Base-by-base conservation (phyloP, 2,113 vertebrate genomes). In the Ardeotis arabs region DNA sequence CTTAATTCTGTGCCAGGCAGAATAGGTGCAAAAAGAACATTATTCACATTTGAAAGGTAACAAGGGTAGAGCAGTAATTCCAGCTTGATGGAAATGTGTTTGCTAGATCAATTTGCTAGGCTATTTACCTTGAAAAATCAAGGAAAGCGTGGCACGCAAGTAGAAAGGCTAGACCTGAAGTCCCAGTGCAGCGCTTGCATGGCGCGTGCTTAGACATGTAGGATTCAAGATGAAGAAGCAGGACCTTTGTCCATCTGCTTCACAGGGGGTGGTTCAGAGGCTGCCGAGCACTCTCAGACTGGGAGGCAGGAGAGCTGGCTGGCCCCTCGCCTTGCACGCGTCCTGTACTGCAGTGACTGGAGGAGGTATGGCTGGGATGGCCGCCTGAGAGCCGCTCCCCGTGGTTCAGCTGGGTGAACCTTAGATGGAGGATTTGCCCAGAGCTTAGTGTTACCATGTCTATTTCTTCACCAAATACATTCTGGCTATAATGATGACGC, bases 291-390 rank as follows among this genome's bases (percentile, higher is more conserved):
- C n/a, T 23, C 0, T 2, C 12, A 15, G 66, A 14, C 25, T 25
- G 12, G 4, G 62, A 14, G 68, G 58, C 44, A 56, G 78, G 37
- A 47, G 20, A 25, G 19, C 18, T 25, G 69, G 14, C 20, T n/a
- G 41, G 18, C 10, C 59, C 13, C 35, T 84, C 3, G 1, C 10
- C 31, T 35, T 10, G 0, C 3, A 1, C 3, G 1, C 10, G 29
- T 58, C 24, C 66, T 79, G 31, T 2, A 3, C 84, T 33, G 60
- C 67, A 14, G 28, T 50, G 50, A 10, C 47, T 39, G 13, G 8
- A 12, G 66, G 25, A 29, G 37, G 1, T 21, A 6, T 41, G 63
- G 25, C 63, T 20, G 74, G 69, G 9, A 22, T 0, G 6, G 41
- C 22, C 49, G 5, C n/a, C 3, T 2, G 2, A 10, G 45, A 83